Base-by-base conservation (phyloP, 2,888 invertebrate genomes). In the Endotricha flammealis region DNA sequence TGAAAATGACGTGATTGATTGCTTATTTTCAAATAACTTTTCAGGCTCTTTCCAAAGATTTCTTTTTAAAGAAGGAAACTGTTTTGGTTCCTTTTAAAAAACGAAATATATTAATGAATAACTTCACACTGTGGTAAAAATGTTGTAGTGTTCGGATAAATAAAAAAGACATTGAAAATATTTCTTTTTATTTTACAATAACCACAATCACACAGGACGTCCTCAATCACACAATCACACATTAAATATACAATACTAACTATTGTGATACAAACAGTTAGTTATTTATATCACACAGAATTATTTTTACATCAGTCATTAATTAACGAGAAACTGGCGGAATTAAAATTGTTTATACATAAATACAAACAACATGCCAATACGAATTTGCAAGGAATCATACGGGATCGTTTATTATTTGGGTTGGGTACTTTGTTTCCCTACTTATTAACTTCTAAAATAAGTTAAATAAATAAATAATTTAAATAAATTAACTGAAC, bases 391-490 rank as follows among this genome's bases (percentile, higher is more conserved):
- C 43, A 45, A 53, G 44, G 37, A 39, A 50, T 49, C 44, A 44
- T 20, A 58, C 56, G 59, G 56, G 54, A 42, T 44, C 39, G 27
- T 50, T 48, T 48, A 48, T 50, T 27, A n/a, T n/a, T n/a, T n/a
- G 39, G 50, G 43, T 49, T 49, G 53, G 52, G 48, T 42, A 50
- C 48, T 48, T 48, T 54, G 47, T 56, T 58, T 53, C 53, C 64
- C 73, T 80, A 74, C 64, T 65, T 67, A 64, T 71, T 73, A 70
- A 64, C 52, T 68, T 72, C 80, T 82, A 77, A 54, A 83, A 86
- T 85, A 85, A 86, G 76, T 85, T 82, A 82, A 85, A 82, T 79
- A 79, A 80, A 78, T 83, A 81, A 82, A 77, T 79, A 74, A 79
- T 74, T 81, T 76, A 73, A 81, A 80, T 79, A 80, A 81, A 72